phyloP scores from a whole-genome alignment of 2,113 vertebrate species.

The Halcyon malimbica region DNA sequence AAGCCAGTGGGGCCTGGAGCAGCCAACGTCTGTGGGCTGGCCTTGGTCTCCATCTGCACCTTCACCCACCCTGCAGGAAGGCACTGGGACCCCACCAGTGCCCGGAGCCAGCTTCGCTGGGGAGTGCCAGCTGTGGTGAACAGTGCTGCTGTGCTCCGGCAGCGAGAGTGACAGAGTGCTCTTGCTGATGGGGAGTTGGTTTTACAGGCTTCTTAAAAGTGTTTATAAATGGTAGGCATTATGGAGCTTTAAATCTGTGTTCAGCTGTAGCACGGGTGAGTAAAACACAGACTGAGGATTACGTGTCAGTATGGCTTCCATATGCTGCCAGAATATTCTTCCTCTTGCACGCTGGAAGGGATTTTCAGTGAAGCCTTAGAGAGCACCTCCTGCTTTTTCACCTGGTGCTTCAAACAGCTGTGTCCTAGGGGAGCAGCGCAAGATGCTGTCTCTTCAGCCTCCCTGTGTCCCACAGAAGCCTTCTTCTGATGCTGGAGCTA shows the following conservation, averaged over 20 bases:
- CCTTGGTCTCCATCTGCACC: not conserved
- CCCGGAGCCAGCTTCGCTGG: not conserved
- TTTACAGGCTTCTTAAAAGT: not conserved
- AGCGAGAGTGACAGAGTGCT: not conserved
- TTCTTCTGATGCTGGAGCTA: not conserved
- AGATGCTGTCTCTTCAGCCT: not conserved
- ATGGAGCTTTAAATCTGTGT: not conserved
- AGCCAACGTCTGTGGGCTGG: too few relatives aligned
- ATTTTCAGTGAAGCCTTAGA: not conserved
- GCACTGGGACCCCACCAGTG: rapidly evolving
- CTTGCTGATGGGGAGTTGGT: not conserved
- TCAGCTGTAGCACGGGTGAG: not conserved
- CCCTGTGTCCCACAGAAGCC: not conserved
- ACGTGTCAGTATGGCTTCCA: not conserved
- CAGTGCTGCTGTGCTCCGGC: not conserved
- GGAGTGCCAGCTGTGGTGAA: not conserved
- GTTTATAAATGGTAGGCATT: not conserved
- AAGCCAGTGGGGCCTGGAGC: not conserved
- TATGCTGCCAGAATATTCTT: not conserved
- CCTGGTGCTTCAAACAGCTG: not conserved
- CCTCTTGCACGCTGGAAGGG: not conserved
- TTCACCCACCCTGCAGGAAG: not conserved
- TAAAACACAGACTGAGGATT: not conserved
- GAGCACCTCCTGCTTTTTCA: not conserved
- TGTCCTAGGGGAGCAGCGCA: not conserved